Conservation (phyloP, 2,113 vertebrate species). For the Neodontobutis hainanensis region DNA sequence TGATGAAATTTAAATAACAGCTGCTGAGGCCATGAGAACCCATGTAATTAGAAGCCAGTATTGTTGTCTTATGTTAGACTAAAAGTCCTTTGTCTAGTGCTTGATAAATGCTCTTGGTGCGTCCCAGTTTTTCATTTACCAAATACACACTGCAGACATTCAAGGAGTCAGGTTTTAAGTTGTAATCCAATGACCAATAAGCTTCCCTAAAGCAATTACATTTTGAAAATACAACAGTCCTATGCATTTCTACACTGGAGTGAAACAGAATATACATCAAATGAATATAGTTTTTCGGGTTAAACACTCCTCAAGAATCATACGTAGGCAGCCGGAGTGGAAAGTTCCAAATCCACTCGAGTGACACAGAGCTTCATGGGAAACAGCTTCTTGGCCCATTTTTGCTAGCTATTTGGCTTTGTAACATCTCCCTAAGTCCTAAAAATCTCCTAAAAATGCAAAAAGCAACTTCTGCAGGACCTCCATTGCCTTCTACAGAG, state of each 20-base stretch:
- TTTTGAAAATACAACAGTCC: no score
- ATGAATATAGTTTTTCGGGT: neutral
- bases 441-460: slow-evolving; percentile 3
- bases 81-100: neutral
- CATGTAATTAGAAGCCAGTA: slow-evolving; percentile 1
- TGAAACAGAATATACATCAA: neutral
- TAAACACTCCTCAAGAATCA: neutral
- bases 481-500: no score
- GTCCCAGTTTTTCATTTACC: no score
- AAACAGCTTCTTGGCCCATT: slow-evolving; percentile 15
- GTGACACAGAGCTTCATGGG: slow-evolving; percentile 28
- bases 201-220: neutral
- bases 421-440: neutral
- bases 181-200: neutral
- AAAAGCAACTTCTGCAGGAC: neutral
- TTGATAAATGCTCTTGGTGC: neutral
- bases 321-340: slow-evolving; percentile 6
- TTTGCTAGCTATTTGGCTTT: slow-evolving; percentile 13
- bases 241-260: no score
- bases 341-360: slow-evolving; percentile 32
- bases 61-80: slow-evolving; percentile 7
- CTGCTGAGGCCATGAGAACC: slow-evolving; percentile 5
- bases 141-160: no score
- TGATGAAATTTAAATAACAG: slow-evolving; percentile 22
- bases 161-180: neutral